Percentiles rank a stretch among this genome's conserved stretches.
phyloP scores from a whole-genome alignment of 2,113 vertebrate genomes.

The Himantopus leucocephalus region DNA sequence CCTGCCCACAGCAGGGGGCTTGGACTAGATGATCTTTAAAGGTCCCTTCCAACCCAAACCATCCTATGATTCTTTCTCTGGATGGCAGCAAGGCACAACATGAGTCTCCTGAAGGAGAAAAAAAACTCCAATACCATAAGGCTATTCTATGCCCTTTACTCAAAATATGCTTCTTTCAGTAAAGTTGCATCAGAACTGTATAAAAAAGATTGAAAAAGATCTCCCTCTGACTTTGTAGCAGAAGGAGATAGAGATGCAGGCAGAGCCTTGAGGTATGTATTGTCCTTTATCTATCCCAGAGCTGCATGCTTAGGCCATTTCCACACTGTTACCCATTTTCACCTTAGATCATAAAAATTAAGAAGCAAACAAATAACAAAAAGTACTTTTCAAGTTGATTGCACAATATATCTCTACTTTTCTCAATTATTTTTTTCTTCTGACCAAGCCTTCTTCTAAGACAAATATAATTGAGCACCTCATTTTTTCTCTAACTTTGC shows the following conservation, averaged over 20 bases:
- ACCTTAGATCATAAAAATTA: background rate
- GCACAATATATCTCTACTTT: background rate
- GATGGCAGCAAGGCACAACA: background rate
- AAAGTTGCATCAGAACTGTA: background rate
- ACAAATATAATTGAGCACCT: background rate
- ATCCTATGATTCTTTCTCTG: background rate
- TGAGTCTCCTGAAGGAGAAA: background rate
- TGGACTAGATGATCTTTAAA: background rate
- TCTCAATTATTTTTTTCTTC: background rate
- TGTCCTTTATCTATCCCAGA: background rate
- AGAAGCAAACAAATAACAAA: background rate
- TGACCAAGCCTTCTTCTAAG: background rate
- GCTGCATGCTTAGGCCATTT: background rate
- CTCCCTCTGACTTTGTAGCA: background rate
- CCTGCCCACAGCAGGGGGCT: background rate
- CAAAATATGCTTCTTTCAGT: background rate
- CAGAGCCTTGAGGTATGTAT: background rate
- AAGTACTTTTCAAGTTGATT: background rate
- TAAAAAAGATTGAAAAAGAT: background rate
- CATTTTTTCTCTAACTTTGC: background rate
- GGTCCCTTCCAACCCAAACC: background rate
- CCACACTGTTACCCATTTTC: background rate
- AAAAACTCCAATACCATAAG: background rate
- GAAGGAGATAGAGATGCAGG: background rate
- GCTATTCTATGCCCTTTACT: background rate